A percentile compares a stretch with the other conserved stretches of the same genome.
phyloP scores from a whole-genome alignment of 2,797 vertebrate genomes.

The Centropyge bicolor region DNA sequence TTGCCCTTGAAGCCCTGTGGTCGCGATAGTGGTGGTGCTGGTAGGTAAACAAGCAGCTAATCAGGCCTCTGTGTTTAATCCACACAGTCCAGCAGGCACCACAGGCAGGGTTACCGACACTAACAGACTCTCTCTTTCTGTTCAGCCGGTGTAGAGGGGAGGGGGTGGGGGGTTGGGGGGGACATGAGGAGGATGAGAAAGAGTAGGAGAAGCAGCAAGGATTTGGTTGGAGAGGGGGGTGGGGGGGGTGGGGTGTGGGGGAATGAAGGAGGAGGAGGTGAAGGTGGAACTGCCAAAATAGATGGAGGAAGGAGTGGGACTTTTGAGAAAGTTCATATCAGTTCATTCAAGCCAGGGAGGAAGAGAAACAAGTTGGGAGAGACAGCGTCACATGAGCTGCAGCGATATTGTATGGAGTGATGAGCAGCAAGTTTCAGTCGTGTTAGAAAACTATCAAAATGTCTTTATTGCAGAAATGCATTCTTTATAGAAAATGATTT shows the following conservation, averaged over 20 bases:
- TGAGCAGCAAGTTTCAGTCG: neutral
- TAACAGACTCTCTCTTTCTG: slow-evolving; percentile 41
- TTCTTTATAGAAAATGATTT: neutral
- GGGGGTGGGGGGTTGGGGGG: neutral
- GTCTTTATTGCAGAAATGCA: neutral
- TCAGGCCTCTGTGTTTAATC: slow-evolving; percentile 93
- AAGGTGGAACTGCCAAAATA: slow-evolving; percentile 13
- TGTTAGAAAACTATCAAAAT: no score
- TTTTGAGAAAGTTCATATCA: slow-evolving; percentile 17
- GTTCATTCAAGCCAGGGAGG: slow-evolving; percentile 7
- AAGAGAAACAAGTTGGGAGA: slow-evolving; percentile 10
- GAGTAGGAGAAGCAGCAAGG: slow-evolving; percentile 30
- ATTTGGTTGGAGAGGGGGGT: slow-evolving; percentile 44
- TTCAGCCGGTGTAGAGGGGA: slow-evolving; percentile 34
- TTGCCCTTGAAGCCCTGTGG: slow-evolving; percentile 76
- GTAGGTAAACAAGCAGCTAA: slow-evolving; percentile 95
- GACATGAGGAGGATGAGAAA: slow-evolving; percentile 20
- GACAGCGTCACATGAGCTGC: neutral
- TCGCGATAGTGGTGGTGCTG: slow-evolving; percentile 86
- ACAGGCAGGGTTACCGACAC: slow-evolving; percentile 69
- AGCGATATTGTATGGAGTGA: neutral
- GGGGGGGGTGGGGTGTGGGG: neutral
- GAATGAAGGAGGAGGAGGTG: slow-evolving; percentile 4
- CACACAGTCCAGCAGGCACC: slow-evolving; percentile 79
- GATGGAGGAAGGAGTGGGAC: slow-evolving; percentile 21